Conservation (phyloP, 2,797 vertebrate species). For the Clamator glandarius region DNA sequence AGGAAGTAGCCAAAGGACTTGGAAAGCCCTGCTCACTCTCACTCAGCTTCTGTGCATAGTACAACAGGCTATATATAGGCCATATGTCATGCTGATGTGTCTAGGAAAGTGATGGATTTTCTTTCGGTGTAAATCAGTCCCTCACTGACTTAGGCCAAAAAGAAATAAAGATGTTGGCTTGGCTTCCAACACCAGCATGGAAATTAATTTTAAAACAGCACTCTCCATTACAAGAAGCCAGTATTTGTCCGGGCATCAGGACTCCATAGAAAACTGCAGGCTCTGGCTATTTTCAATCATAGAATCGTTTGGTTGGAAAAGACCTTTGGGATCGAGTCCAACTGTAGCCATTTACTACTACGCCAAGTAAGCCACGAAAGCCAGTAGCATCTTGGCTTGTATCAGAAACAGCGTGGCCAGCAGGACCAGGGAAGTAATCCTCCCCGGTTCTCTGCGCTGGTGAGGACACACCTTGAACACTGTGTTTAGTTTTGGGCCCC, state of each 20-base stretch:
- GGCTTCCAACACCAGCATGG: background rate
- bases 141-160: background rate
- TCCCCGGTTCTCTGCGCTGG: too few relatives aligned
- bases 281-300: background rate
- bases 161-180: background rate
- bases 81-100: background rate
- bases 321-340: too few relatives aligned
- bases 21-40: background rate
- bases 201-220: background rate
- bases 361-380: too few relatives aligned
- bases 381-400: too few relatives aligned
- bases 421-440: too few relatives aligned
- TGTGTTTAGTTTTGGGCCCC: too few relatives aligned
- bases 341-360: too few relatives aligned
- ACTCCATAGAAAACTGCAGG: rapidly evolving
- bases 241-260: background rate
- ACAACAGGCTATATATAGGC: background rate
- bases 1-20: background rate
- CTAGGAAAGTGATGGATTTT: background rate
- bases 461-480: too few relatives aligned
- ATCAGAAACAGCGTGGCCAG: too few relatives aligned
- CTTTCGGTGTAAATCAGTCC: background rate
- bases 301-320: too few relatives aligned
- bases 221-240: rapidly evolving
- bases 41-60: background rate